Base-by-base conservation (phyloP, 1,140 invertebrate species). In the Plectrocnemia conspersa region DNA sequence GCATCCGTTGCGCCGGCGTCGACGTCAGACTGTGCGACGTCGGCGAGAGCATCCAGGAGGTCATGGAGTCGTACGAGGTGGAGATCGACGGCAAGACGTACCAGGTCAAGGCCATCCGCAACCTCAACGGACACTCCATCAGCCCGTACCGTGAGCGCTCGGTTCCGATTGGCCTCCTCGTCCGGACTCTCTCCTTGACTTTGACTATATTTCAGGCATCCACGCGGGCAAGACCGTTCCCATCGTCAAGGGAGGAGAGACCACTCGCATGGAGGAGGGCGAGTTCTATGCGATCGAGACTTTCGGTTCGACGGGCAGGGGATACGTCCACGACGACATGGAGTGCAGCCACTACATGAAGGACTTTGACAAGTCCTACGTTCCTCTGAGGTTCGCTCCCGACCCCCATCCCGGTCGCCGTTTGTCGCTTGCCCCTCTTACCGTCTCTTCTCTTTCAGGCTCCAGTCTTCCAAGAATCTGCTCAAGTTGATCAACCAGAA, bases 301-400 rank as follows among this genome's bases (percentile, higher is more conserved):
- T 0, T 99, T 99, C 70, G 97, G 97, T 5, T 98, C 94, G 2
- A 99, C 97, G 10, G 97, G 97, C 2, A 86, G 88, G 59, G 97
- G 97, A 10, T 79, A 91, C 47, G 96, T 99, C 1, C 93, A 98
- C 70, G 96, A 99, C 72, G 97, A 99, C 69, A 95, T 98, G 89
- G 97, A 99, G 66, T 92, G 89, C 58, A 98, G 95, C 23, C 97
- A 99, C 77, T 99, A 99, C 67, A 99, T 99, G 97, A 99, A 98
- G 72, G 96, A 97, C 68, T 99, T 91, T 73, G 95, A 99, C 64
- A 84, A 86, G 69, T 88, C 89, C 54, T 94, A 89, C 74, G 89
- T 96, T 33, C 93, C 93, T 46, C 70, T 97, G 32, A 75, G 80
- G 79, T 83, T 66, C 66, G 48, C 48, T 24, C 29, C 23, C 13